phyloP scores from a whole-genome alignment of 1,140 invertebrate species.

The Drosophila chauvacae region DNA sequence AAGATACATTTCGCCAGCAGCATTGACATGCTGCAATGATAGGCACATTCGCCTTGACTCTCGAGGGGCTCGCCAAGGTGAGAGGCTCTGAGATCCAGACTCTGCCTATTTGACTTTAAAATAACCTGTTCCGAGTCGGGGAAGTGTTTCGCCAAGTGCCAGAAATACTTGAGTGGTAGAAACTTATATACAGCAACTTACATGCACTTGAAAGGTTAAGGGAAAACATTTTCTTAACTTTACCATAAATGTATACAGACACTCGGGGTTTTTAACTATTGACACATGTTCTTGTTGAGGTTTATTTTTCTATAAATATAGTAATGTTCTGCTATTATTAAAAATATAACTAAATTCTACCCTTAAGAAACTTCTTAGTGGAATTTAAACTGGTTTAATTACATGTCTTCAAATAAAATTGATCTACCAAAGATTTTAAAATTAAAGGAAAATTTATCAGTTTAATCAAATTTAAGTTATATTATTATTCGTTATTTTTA shows the following conservation, averaged over 20 bases:
- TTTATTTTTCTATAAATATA: background rate
- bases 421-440: too few relatives aligned
- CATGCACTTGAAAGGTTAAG: background rate
- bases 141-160: background rate
- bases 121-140: constrained; percentile 1
- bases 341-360: too few relatives aligned
- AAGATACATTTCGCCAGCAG: constrained; percentile 72
- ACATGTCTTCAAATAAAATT: too few relatives aligned
- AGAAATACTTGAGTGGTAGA: background rate
- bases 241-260: background rate
- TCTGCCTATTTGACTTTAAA: constrained; percentile 53
- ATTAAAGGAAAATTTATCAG: too few relatives aligned
- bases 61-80: constrained; percentile 20
- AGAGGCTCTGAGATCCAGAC: background rate
- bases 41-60: constrained; percentile 37
- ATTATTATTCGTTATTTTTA: too few relatives aligned
- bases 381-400: background rate
- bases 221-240: background rate
- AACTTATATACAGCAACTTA: background rate
- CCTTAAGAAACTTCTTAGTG: too few relatives aligned
- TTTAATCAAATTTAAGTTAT: too few relatives aligned
- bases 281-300: accelerated
- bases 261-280: background rate
- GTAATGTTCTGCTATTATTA: too few relatives aligned
- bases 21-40: constrained; percentile 65